Conservation (phyloP, 2,113 vertebrate species). For the Scolopax mira region DNA sequence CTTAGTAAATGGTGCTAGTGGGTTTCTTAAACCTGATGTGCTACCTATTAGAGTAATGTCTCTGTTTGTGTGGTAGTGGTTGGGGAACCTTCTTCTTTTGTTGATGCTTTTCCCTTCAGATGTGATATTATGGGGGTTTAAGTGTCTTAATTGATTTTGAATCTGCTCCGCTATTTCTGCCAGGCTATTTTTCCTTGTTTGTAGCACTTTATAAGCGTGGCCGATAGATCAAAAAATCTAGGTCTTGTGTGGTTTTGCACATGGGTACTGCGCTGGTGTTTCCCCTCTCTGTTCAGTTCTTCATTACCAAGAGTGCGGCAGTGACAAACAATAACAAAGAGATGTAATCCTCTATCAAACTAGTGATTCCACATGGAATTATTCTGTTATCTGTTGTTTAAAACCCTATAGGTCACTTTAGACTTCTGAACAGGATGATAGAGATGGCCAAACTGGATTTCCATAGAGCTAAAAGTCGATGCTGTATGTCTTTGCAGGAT, state of each 20-base stretch:
- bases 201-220: background rate
- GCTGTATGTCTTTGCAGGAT: background rate
- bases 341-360: background rate
- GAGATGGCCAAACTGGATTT: background rate
- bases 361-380: background rate
- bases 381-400: background rate
- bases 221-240: background rate
- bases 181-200: background rate
- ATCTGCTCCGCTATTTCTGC: background rate
- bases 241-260: background rate
- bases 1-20: background rate
- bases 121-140: background rate
- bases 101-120: background rate
- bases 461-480: background rate
- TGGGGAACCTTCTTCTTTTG: background rate
- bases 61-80: background rate
- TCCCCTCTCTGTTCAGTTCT: background rate
- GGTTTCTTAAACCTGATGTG: background rate
- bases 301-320: background rate
- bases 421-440: background rate
- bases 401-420: background rate
- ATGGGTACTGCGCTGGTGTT: background rate
- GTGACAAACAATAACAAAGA: background rate
- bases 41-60: background rate
- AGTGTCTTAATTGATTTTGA: background rate